phyloP scores from a whole-genome alignment of 2,797 vertebrate genomes.

The Phoebastria nigripes region DNA sequence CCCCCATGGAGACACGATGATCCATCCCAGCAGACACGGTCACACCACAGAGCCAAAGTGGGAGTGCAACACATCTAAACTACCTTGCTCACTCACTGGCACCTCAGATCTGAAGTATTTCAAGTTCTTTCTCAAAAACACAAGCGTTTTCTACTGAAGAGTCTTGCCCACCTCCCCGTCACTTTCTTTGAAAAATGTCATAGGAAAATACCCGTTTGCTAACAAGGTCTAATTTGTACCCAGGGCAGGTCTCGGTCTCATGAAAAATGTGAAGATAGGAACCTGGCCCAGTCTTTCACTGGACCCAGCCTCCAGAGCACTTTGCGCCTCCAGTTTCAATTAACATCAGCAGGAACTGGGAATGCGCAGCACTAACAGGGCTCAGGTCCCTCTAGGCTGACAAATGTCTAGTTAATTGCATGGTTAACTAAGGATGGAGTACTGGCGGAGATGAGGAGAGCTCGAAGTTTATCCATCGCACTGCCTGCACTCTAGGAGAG shows the following conservation, averaged over 20 bases:
- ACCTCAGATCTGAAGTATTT: not conserved
- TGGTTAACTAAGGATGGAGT: not conserved
- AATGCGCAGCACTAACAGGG: not conserved
- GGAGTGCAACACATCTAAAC: not conserved
- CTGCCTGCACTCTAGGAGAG: not conserved
- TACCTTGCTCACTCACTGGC: not conserved
- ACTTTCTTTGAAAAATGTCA: not conserved
- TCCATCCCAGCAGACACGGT: not conserved
- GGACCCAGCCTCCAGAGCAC: not conserved
- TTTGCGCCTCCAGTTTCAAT: not conserved
- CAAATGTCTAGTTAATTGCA: not conserved
- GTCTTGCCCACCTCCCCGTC: not conserved
- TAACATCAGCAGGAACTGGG: accelerated
- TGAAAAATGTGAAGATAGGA: not conserved
- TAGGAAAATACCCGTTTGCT: not conserved
- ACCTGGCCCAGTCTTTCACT: not conserved
- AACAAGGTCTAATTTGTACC: not conserved
- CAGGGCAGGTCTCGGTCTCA: not conserved
- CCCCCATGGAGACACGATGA: not conserved
- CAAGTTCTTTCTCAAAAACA: not conserved
- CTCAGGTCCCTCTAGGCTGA: not conserved
- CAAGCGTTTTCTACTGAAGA: not conserved
- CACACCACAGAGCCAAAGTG: not conserved
- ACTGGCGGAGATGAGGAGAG: not conserved
- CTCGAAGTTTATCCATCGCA: not conserved